Evolutionary conservation across 2,888 invertebrate species (phyloP).

Genomic region (Sphinx pinastri): DNA sequence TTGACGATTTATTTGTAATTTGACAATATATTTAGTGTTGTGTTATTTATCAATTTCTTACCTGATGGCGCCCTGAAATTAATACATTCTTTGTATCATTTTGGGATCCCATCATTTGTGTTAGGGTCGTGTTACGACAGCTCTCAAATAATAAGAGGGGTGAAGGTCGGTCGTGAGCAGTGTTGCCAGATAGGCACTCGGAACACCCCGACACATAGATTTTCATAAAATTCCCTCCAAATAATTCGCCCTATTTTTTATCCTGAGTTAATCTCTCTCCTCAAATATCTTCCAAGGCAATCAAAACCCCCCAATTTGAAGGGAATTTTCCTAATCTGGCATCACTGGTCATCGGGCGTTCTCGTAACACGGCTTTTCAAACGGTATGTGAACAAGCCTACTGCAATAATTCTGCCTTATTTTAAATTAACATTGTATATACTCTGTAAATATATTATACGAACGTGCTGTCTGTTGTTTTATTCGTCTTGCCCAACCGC

Average conservation of each 20-base stretch:
- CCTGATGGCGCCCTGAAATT: neutral
- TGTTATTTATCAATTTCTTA: neutral
- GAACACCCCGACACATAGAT: too few relatives aligned
- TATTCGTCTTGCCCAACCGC: neutral
- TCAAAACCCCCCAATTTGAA: too few relatives aligned
- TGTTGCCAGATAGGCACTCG: too few relatives aligned
- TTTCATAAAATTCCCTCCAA: too few relatives aligned
- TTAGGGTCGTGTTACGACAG: conserved; percentile 1
- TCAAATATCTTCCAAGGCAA: too few relatives aligned
- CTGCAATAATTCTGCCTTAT: conserved; percentile 13
- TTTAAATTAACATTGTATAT: conserved; percentile 21
- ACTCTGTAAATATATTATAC: conserved; percentile 27
- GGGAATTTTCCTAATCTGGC: too few relatives aligned
- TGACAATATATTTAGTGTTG: neutral
- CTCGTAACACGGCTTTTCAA: neutral
- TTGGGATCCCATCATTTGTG: neutral
- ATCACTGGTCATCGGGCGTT: neutral
- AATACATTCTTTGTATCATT: neutral
- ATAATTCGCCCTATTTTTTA: too few relatives aligned
- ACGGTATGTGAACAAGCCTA: conserved; percentile 6
- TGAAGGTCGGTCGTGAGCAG: too few relatives aligned
- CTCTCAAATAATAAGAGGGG: too few relatives aligned
- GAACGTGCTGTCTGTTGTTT: conserved; percentile 24
- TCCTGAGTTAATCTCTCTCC: too few relatives aligned
- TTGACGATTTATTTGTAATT: neutral